Evolutionary conservation across 2,888 invertebrate species (phyloP).

Genomic region (Lepidocyrtoides sp.): DNA sequence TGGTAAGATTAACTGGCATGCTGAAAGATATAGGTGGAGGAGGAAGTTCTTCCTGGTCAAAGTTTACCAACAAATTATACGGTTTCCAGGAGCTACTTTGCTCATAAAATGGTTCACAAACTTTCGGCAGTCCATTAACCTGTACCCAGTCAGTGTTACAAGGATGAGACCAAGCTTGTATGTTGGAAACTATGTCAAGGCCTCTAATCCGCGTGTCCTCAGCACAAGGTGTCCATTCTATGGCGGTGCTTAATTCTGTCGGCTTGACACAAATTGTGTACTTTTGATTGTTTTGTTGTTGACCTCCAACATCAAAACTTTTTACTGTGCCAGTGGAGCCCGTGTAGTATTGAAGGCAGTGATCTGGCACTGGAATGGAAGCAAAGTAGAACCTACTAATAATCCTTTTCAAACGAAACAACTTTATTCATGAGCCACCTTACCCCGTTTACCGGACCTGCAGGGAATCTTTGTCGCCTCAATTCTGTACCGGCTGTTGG

Average conservation of each 20-base stretch:
- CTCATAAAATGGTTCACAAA: conserved; percentile 38
- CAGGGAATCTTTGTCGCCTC: conserved; percentile 72
- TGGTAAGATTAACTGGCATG: not conserved
- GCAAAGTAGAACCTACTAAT: too few relatives aligned
- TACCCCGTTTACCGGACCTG: conserved; percentile 55
- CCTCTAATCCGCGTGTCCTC: not conserved
- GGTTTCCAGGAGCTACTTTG: conserved; percentile 60
- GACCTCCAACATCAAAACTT: conserved; percentile 74
- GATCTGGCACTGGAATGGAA: conserved; percentile 44
- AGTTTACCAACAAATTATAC: conserved; percentile 68
- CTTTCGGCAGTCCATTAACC: conserved; percentile 52
- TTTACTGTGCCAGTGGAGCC: conserved; percentile 44
- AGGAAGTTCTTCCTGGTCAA: conserved; percentile 57
- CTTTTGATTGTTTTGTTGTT: conserved; percentile 77
- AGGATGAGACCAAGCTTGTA: not conserved
- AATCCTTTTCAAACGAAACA: too few relatives aligned
- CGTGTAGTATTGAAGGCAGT: conserved; percentile 77
- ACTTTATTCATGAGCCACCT: too few relatives aligned
- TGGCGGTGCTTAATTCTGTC: not conserved
- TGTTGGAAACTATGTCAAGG: conserved; percentile 39
- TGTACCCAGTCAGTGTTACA: conserved; percentile 77
- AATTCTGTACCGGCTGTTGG: conserved; percentile 37
- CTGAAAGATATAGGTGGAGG: conserved; percentile 1
- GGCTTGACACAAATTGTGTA: conserved; percentile 79
- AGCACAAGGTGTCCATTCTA: conserved; percentile 60